Base-by-base conservation (phyloP, 2,797 vertebrate genomes). In the Chiloscyllium punctatum region DNA sequence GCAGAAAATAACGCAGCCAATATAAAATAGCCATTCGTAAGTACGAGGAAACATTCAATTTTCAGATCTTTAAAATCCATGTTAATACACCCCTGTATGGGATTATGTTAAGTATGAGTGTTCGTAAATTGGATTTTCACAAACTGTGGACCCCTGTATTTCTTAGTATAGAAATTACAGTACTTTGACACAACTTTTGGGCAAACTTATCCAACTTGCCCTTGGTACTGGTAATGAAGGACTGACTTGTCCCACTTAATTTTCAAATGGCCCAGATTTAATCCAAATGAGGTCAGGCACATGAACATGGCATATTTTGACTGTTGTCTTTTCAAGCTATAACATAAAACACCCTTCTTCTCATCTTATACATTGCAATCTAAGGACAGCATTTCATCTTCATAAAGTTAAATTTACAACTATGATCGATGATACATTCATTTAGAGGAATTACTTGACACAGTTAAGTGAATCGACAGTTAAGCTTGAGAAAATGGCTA, bases 221-320 rank as follows among this genome's bases (percentile, higher is more conserved):
- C 71, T 94, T 94, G 94, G 66, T n/a, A 92, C 90, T 27, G 62
- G 7, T 11, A 94, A 53, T 25, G 30, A 62, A 72, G 69, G 42
- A 94, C 4, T 94, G 42, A n/a, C 27, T 53, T 77, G 94, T 95
- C 94, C 71, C 71, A 95, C 3, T 77, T 95, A 95, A 95, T 42
- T 91, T 66, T 91, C 53, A 91, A 66, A 57, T 95, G 94, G 94
- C 94, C 94, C 71, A 95, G 69, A 92, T 95, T 77, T 71, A 95
- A 95, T 77, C 94, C 53, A 95, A 95, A 66, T 66, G 53, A 66
- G 88, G 53, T 91, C 88, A 91, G 57, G 51, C 84, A 91, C 30
- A 66, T 66, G 82, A 66, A 66, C n/a, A 53, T 48, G 30, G 69
- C 21, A 51, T 94, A 95, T 95, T 8, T 13, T 33, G 15, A 57